Conservation (phyloP, 2,888 invertebrate species). For the Lepidocyrtoides sp. region DNA sequence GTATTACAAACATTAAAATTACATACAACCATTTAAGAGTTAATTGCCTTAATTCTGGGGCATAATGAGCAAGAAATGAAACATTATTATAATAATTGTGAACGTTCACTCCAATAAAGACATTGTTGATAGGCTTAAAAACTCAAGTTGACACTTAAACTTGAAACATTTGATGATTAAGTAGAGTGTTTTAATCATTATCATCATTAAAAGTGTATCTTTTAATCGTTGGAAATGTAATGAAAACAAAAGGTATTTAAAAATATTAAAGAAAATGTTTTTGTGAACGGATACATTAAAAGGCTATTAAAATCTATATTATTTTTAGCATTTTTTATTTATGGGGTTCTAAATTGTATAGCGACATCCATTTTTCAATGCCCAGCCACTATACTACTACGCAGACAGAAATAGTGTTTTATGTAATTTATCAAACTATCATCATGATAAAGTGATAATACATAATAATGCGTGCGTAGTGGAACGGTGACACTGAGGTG, state of each 20-base stretch:
- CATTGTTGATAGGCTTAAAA: too few relatives aligned
- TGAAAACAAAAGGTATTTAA: not conserved
- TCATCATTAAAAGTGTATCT: not conserved
- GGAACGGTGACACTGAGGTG: not conserved
- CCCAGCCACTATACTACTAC: too few relatives aligned
- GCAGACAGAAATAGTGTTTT: not conserved
- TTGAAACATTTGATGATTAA: not conserved
- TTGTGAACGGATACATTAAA: conserved; percentile 32
- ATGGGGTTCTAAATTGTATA: conserved; percentile 8
- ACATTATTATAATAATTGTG: too few relatives aligned
- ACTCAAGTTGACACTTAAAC: not conserved
- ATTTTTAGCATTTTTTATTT: not conserved
- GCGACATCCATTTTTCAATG: conserved; percentile 8
- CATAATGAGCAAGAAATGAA: too few relatives aligned
- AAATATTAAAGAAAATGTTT: not conserved
- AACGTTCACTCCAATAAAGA: too few relatives aligned
- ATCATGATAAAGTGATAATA: not conserved
- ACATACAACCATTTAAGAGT: too few relatives aligned
- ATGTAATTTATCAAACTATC: not conserved
- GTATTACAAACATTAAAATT: too few relatives aligned
- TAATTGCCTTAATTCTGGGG: too few relatives aligned
- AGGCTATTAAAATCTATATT: not conserved
- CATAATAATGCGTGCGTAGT: not conserved
- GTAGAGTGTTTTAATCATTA: not conserved
- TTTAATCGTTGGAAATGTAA: not conserved